These are phyloP conservation scores for Prosopocoilus inquinatus DNA, from an alignment of 2,888 invertebrate genomes.

Conservation along the genomic window DNA sequence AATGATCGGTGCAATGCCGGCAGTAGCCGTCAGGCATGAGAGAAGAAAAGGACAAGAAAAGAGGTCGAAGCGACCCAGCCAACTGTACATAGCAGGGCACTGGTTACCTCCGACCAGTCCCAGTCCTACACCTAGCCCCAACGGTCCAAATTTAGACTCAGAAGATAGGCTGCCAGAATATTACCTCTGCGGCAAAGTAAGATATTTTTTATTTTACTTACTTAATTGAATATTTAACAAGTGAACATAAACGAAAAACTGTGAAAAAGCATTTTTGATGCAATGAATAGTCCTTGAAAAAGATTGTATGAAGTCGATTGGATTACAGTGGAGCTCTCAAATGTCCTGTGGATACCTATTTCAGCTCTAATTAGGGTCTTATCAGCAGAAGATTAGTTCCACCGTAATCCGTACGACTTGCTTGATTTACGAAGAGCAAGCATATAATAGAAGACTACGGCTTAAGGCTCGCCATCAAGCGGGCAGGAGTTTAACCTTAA, in stretches of 20 bases:
- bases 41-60: conserved; percentile 69
- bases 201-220: conserved; percentile 15
- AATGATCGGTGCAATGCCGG: conserved; percentile 87
- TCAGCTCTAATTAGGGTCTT: no score
- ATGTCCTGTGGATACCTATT: no score
- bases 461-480: no score
- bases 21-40: conserved; percentile 81
- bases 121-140: conserved; percentile 66
- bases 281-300: no score
- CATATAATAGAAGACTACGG: no score
- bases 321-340: no score
- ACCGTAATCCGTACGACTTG: no score
- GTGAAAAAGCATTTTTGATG: background rate
- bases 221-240: background rate
- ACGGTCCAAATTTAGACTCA: conserved; percentile 53
- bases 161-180: conserved; percentile 62
- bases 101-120: conserved; percentile 60
- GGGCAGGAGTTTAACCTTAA: no score
- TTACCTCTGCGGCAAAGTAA: conserved; percentile 72
- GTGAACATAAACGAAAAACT: no score
- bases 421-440: no score
- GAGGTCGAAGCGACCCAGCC: conserved; percentile 60
- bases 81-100: conserved; percentile 66
- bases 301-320: no score
- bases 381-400: no score